phyloP scores from a whole-genome alignment of 1,140 invertebrate species.

The Drosophila albomicans region DNA sequence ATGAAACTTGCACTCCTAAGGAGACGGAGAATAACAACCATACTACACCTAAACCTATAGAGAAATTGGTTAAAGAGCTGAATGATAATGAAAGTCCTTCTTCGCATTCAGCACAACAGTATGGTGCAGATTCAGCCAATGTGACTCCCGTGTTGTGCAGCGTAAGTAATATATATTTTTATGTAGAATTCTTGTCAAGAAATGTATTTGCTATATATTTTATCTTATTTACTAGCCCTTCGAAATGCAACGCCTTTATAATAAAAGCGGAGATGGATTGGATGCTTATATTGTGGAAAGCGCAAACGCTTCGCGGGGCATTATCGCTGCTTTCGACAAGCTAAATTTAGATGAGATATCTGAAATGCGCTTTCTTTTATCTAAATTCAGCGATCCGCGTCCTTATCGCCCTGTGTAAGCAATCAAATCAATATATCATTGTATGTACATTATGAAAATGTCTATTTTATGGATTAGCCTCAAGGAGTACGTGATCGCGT shows the following conservation, averaged over 20 bases:
- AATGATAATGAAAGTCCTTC: too few relatives aligned
- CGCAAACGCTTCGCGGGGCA: slow-evolving; percentile 48
- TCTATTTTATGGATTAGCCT: slow-evolving; percentile 31
- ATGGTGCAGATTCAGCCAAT: too few relatives aligned
- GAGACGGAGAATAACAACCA: too few relatives aligned
- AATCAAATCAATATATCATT: neutral
- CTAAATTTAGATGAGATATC: slow-evolving; percentile 34
- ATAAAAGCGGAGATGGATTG: slow-evolving; percentile 22
- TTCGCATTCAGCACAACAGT: too few relatives aligned
- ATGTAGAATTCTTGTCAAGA: too few relatives aligned
- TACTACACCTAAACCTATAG: too few relatives aligned
- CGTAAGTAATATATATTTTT: slow-evolving; percentile 10
- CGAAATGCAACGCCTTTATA: slow-evolving; percentile 20
- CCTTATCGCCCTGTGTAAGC: slow-evolving; percentile 67
- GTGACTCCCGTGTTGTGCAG: neutral
- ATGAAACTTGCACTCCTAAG: too few relatives aligned
- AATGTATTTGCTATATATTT: too few relatives aligned
- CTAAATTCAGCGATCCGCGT: slow-evolving; percentile 31
- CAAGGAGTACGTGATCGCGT: slow-evolving; percentile 68
- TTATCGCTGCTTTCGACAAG: slow-evolving; percentile 65
- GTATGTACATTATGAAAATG: neutral
- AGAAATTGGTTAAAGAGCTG: too few relatives aligned
- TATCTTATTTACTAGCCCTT: slow-evolving; percentile 49
- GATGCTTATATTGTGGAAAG: slow-evolving; percentile 64
- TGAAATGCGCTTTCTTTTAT: slow-evolving; percentile 38